Evolutionary conservation across 2,797 vertebrate species (phyloP).

Genomic region (Menidia menidia): DNA sequence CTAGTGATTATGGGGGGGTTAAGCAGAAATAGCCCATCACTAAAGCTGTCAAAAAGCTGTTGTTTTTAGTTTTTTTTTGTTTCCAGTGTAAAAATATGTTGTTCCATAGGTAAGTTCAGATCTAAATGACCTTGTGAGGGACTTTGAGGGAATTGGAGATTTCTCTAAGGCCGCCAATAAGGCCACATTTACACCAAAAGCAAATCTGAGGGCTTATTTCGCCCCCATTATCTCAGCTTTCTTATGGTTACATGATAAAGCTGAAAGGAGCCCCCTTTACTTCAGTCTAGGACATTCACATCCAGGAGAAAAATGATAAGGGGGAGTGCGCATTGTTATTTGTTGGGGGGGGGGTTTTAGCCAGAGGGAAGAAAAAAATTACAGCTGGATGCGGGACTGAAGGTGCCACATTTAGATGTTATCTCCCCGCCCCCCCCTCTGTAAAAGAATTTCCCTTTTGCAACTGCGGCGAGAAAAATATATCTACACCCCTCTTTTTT

Average conservation of each 20-base stretch:
- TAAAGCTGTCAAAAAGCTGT: too few species aligned
- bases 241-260: background rate
- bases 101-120: background rate
- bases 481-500: conserved; percentile 12
- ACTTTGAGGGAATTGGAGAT: too few species aligned
- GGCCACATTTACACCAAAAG: background rate
- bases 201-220: background rate
- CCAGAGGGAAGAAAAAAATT: conserved; percentile 12
- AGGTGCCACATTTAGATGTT: conserved; percentile 24
- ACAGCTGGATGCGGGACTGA: background rate
- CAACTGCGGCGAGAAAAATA: conserved; percentile 3
- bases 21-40: background rate
- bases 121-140: background rate
- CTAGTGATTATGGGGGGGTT: background rate
- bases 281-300: conserved; percentile 33
- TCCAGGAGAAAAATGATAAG: conserved; percentile 26
- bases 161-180: background rate
- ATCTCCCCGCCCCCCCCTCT: conserved; percentile 23
- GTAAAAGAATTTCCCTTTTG: conserved; percentile 31
- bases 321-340: conserved; percentile 10
- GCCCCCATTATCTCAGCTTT: background rate
- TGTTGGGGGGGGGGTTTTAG: conserved; percentile 17
- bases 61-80: too few species aligned
- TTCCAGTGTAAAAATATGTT: background rate
- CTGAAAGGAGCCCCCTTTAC: conserved; percentile 1